Base-by-base conservation (phyloP, 2,888 invertebrate genomes). In the Sphecodes monilicornis region DNA sequence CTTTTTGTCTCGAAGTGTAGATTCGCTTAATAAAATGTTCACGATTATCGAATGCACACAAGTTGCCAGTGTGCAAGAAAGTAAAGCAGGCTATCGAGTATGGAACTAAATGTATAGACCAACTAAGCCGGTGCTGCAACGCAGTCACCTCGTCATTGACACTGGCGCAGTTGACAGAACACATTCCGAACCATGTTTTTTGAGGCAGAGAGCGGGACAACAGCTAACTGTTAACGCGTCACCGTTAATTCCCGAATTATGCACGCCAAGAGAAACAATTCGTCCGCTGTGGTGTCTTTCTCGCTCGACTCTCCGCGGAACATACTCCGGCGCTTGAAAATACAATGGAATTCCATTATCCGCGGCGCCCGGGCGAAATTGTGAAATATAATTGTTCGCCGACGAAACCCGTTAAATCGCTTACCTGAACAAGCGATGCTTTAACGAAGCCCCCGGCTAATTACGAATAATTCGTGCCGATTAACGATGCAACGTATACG, bases 331-430 rank as follows among this genome's bases (percentile, higher is more conserved):
- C 60, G 36, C 60, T 70, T 36, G 43, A n/a, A 43, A 76, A 76
- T 86, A 86, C 86, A 85, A 79, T 85, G 66, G 66, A 85, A 86
- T 85, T 79, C 85, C 86, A 86, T 86, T 86, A 85, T 73, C 78
- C 43, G 36, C 32, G 5, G 13, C 74, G 46, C 54, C 75, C 68
- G 41, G 74, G 66, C 76, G 76, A 82, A 86, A 79, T 85, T 82
- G 82, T 82, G 70, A 76, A 85, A 86, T 85, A 85, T 85, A 86
- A 85, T 85, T 82, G 57, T 46, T 73, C 78, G 76, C 26, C 70
- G 74, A 18, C 60, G 79, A 71, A n/a, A 71, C 70, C 78, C 46
- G 76, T 82, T 85, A 78, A 86, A 85, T 81, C 76, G 85, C 72
- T 76, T 76, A 78, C 22, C 41, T 43, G 80, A 66, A 86, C 77